Percentiles rank a stretch among this genome's conserved stretches.
Conservation (phyloP, 2,113 vertebrate genomes). For the Strix uralensis region DNA sequence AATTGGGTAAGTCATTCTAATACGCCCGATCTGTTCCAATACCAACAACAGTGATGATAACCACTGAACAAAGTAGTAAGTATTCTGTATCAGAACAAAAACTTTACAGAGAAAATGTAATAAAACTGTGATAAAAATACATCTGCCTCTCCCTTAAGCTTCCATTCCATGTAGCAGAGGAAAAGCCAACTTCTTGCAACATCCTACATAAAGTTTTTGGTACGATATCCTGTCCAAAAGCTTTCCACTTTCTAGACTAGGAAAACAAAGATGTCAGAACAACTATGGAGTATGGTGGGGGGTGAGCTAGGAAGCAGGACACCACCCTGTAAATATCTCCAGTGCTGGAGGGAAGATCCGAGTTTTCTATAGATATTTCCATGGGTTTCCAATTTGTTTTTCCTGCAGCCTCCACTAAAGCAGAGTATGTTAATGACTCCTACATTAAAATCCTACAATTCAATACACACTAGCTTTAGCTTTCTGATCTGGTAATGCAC, state of each 20-base stretch:
- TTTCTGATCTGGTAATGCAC: neutral
- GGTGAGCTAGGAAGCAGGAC: neutral
- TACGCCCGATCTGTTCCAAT: neutral
- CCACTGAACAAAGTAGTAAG: neutral
- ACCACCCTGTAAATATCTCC: neutral
- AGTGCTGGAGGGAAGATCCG: neutral
- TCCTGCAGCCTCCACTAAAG: neutral
- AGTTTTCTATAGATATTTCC: neutral
- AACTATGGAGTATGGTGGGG: neutral
- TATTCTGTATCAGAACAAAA: neutral
- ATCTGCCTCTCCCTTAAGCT: neutral
- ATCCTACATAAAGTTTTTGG: neutral
- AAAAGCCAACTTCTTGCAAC: neutral
- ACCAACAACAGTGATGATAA: neutral
- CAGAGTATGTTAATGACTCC: neutral
- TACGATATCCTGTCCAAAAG: neutral
- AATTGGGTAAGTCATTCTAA: neutral
- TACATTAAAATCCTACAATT: neutral
- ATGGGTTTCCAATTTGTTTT: neutral
- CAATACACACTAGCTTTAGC: neutral
- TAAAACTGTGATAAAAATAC: neutral
- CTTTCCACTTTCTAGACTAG: neutral
- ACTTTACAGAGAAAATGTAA: neutral
- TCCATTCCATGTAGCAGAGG: neutral
- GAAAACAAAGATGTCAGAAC: neutral